Evolutionary conservation across 92 coral and sea anemone species (phyloP).

Genomic region (Plumapathes pennacea): DNA sequence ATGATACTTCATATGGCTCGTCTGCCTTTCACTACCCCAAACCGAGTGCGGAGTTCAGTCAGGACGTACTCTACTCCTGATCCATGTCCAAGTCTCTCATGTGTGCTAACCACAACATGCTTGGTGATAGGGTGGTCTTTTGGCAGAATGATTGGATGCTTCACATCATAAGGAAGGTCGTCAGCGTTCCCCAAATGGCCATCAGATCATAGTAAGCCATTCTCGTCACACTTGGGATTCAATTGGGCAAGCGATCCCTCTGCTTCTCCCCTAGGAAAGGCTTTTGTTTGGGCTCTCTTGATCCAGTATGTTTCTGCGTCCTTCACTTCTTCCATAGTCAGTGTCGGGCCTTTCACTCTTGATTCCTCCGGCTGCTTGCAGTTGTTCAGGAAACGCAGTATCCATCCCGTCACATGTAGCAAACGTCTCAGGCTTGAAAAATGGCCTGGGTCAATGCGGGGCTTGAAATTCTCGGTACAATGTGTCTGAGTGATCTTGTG

Average conservation of each 20-base stretch:
- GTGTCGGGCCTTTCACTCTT: conserved; percentile 2
- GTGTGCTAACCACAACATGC: conserved; percentile 11
- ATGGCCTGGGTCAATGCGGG: not conserved
- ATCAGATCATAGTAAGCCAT: conserved; percentile 25
- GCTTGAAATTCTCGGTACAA: not conserved
- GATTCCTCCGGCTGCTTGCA: not conserved
- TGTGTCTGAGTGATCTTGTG: not conserved
- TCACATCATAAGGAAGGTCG: conserved; percentile 31
- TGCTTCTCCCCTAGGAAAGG: conserved; percentile 12
- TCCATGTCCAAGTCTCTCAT: conserved; percentile 38
- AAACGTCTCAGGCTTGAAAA: conserved; percentile 16
- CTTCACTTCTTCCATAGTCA: not conserved
- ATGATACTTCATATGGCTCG: conserved; percentile 8
- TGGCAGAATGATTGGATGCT: conserved; percentile 33
- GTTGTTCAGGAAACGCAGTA: conserved; percentile 6
- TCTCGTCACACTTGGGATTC: conserved; percentile 14
- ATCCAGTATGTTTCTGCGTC: conserved; percentile 9
- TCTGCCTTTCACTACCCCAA: conserved; percentile 40
- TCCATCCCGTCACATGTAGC: conserved; percentile 31
- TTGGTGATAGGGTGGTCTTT: conserved; percentile 39
- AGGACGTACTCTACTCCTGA: conserved; percentile 36
- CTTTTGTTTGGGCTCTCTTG: conserved; percentile 15
- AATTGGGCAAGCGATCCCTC: conserved; percentile 9
- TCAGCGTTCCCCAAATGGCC: conserved; percentile 29
- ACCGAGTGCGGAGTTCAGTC: conserved; percentile 24